Percentiles rank a stretch among this genome's conserved stretches.
phyloP scores from a whole-genome alignment of 2,888 invertebrate genomes.

The Drosophila kambysellisi region DNA sequence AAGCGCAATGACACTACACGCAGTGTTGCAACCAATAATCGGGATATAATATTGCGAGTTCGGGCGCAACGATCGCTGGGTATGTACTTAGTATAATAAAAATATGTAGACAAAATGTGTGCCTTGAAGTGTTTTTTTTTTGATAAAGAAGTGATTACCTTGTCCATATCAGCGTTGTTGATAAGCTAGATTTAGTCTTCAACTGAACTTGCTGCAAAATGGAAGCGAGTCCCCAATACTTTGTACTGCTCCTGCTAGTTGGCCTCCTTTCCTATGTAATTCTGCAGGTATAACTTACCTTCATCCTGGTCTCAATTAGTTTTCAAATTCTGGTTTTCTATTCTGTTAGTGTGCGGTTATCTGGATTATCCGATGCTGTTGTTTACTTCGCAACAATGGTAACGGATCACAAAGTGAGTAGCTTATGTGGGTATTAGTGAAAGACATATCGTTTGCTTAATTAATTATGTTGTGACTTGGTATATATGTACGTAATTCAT shows the following conservation, averaged over 20 bases:
- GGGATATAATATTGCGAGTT: constrained; percentile 16
- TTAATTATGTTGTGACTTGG: constrained; percentile 1
- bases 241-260: constrained; percentile 42
- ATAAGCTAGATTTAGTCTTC: constrained; percentile 60
- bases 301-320: not conserved
- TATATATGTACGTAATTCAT: not conserved
- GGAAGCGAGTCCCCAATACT: constrained; percentile 41
- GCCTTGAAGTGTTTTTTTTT: constrained; percentile 35
- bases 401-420: constrained; percentile 33
- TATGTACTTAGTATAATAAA: constrained; percentile 27
- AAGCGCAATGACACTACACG: constrained; percentile 44
- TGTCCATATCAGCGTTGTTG: constrained; percentile 38
- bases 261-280: constrained; percentile 50
- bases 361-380: constrained; percentile 45
- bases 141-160: constrained; percentile 40
- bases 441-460: not conserved
- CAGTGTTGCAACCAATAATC: not conserved
- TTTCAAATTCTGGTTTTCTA: constrained; percentile 3
- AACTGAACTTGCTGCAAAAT: constrained; percentile 49
- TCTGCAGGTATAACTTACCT: constrained; percentile 45
- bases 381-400: constrained; percentile 4
- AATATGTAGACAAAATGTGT: constrained; percentile 10
- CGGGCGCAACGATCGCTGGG: constrained; percentile 29
- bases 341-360: constrained; percentile 50
- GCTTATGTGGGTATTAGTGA: not conserved